Base-by-base conservation (phyloP, 2,888 invertebrate species). In the Stratiomys singularior region DNA sequence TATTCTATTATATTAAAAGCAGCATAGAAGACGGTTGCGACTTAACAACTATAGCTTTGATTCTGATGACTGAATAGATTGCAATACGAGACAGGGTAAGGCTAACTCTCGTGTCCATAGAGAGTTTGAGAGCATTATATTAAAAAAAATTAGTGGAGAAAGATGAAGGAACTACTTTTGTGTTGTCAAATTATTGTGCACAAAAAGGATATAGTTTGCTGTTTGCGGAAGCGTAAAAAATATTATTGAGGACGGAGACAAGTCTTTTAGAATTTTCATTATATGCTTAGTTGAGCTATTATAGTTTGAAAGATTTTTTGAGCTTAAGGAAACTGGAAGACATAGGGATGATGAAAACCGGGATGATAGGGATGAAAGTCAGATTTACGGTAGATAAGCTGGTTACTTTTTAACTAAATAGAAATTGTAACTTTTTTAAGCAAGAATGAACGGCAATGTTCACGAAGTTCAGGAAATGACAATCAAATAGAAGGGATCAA, bases 161-260 rank as follows among this genome's bases (percentile, higher is more conserved):
- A 5, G 9, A 37, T n/a, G n/a, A 52, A 52, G 52, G 4, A 52
- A 52, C 52, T 52, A 52, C 52, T 52, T n/a, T 13, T 13, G 3
- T 52, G 52, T 37, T 37, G 9, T n/a, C 37, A 52, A 52, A 52
- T 9, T 52, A 52, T 52, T 52, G 7, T 18, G 3, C 37, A 37
- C 37, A 37, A 15, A 52, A 52, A 52, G 52, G 52, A 15, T 9
- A 52, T 52, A 52, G 52, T 52, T 52, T 52, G 52, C 52, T 52
- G 52, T 52, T 52, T 52, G 52, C 52, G 52, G 52, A 52, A 52
- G 52, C 52, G 52, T 52, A 52, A 18, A n/a, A n/a, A 52, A 52
- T 52, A 52, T 4, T 13, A 4, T 52, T 18, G 15, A n/a, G 15
- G 4, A 13, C 15, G 4, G 52, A 52, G 9, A 37, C 7, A 52